Base-by-base conservation (phyloP, 2,113 vertebrate species). In the Chionomys nivalis region DNA sequence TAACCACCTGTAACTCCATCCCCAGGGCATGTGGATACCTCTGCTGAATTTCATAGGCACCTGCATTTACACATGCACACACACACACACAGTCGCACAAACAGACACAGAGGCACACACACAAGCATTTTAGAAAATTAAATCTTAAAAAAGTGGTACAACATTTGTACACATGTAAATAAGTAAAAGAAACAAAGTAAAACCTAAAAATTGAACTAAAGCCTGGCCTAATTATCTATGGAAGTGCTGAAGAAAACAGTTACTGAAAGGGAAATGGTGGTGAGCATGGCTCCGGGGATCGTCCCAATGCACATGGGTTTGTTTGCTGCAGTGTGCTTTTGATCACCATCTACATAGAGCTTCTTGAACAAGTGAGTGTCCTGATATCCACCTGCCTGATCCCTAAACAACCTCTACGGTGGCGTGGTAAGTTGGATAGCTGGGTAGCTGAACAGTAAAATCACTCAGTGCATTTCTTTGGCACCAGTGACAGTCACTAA, bases 121-220 rank as follows among this genome's bases (percentile, higher is more conserved):
- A 72, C 36, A 70, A 11, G 1, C 63, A 65, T 26, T n/a, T n/a
- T 8, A n/a, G 9, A 72, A n/a, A 72, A 19, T 19, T 52, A 52
- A 52, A 52, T 52, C 76, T 78, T 52, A 36, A 79, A 79, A 52
- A 79, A 61, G 33, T 55, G 78, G 19, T n/a, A n/a, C 39, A n/a
- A 58, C 55, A 58, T 82, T 61, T 26, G 21, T 17, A 82, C 12
- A 61, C 36, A 61, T 58, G 55, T 82, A 55, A 68, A 68, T 36
- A 88, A 58, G 26, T 42, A 65, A 83, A 93, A 93, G 63, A 96
- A 96, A 65, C 9, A 39, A 93, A 93, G 47, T 61, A 85, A 75
- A n/a, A 5, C 21, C 73, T 94, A n/a, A 66, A 79, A 91, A 89
- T 47, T 1, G 9, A 95, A 81, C 68, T 9, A 66, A 77, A 26